Percentiles rank a stretch among this genome's conserved stretches.
These are phyloP conservation scores for Metopolophium dirhodum DNA, from an alignment of 1,140 invertebrate species.

Conservation along the genomic window DNA sequence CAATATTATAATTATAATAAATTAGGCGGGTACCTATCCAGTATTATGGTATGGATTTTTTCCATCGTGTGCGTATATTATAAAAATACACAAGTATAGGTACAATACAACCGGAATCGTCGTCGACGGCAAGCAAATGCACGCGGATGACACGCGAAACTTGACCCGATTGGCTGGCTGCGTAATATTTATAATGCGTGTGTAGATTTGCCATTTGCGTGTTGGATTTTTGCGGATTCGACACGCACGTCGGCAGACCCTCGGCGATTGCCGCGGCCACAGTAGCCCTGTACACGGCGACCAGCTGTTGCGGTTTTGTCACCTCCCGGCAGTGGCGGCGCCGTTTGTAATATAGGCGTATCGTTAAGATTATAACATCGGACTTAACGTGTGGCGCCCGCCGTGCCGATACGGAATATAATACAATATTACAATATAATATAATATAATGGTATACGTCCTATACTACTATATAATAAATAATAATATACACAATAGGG, in stretches of 20 bases:
- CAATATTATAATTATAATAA: too few relatives aligned
- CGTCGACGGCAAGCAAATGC: neutral
- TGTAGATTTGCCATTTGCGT: neutral
- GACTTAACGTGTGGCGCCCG: neutral
- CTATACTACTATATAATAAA: neutral
- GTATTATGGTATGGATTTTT: neutral
- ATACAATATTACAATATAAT: neutral
- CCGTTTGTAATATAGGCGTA: neutral
- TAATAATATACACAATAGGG: neutral
- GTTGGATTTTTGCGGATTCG: neutral
- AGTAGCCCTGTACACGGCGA: neutral
- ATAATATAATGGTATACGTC: neutral
- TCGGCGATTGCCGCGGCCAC: neutral
- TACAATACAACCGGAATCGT: neutral
- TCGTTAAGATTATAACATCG: neutral
- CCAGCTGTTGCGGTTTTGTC: conserved; percentile 10
- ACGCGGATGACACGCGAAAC: neutral
- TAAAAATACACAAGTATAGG: neutral
- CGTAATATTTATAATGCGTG: neutral
- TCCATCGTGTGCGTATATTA: neutral
- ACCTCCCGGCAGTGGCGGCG: neutral
- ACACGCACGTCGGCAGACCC: neutral
- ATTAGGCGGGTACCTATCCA: neutral
- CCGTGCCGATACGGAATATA: neutral
- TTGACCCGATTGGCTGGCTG: neutral